Evolutionary conservation across 1,140 invertebrate genomes (phyloP), one percentile per base, ranked within the genome.

Genomic region (Scaptomyza hsui): DNA sequence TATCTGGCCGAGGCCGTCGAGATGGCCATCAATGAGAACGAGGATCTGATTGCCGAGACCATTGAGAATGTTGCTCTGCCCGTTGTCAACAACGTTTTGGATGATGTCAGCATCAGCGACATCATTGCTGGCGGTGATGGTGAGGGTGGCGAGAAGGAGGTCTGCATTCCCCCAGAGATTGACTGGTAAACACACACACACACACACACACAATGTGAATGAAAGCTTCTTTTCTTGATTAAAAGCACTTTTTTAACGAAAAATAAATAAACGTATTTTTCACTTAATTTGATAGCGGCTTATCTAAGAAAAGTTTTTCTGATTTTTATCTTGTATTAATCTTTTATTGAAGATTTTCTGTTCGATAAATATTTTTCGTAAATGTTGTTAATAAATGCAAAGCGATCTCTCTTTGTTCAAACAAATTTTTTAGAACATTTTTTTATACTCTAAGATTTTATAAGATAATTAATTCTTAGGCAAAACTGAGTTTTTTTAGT

Each of bases 61-160:
- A 91, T 91, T 51, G 89, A 90, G 75, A 29, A 16, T n/a, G 48
- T 89, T n/a, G 82, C 82, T 16, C 55, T 91, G 72, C 86, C 89
- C 48, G 68, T 37, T 0, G 79, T 91, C 18, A 91, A 91, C 73
- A 65, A 5, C 32, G 47, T 57, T 41, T 64, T 89, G 52, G 75
- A 81, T 1, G 86, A 90, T 3, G 7, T 89, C 16, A 89, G 48
- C 64, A 57, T 91, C 39, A 15, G 56, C 21, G 89, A 91, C 32
- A 32, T 89, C 35, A 67, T 90, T 56, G 39, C 55, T 44, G 62
- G 72, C 10, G 41, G 51, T 45, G 79, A 53, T 29, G 89, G 82
- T 12, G 81, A 80, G n/a, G 89, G 80, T 45, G 89, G 80, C 12
- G 83, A 90, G 72, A 89, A 89, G 74, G 78, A 81, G 26, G 71